Conservation (phyloP, 2,888 invertebrate genomes). For the Lasioglossum malachurum region DNA sequence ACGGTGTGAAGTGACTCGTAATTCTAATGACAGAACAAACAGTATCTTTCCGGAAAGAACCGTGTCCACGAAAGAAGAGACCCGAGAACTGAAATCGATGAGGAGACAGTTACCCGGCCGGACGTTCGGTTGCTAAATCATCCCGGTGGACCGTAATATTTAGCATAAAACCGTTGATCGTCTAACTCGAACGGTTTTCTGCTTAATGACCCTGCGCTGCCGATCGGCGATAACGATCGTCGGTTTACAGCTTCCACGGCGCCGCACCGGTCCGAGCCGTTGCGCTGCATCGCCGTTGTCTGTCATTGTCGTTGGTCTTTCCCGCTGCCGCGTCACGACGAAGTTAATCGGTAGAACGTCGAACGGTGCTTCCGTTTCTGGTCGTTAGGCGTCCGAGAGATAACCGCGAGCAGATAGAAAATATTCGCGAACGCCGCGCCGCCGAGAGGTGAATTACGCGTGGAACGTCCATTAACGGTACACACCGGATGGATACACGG, state of each 20-base stretch:
- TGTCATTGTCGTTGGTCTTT: background rate
- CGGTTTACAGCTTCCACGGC: constrained; percentile 38
- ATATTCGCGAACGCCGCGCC: constrained; percentile 37
- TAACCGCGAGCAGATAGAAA: constrained; percentile 8
- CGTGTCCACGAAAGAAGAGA: background rate
- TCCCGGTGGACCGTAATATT: constrained; percentile 1
- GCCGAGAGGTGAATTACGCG: constrained; percentile 32
- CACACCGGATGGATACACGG: constrained; percentile 12
- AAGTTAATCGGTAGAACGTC: background rate
- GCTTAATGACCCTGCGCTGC: constrained; percentile 15
- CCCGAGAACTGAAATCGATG: background rate
- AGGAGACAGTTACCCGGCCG: background rate
- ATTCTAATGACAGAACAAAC: too few species aligned
- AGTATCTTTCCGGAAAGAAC: too few species aligned
- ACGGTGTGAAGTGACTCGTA: too few species aligned
- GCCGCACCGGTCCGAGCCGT: background rate
- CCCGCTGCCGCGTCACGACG: background rate
- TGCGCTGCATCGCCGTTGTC: background rate
- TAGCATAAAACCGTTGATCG: constrained; percentile 6
- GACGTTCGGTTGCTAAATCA: background rate
- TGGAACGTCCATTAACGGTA: constrained; percentile 49
- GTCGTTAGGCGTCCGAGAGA: background rate
- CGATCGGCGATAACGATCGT: constrained; percentile 36
- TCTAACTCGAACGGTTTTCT: constrained; percentile 15
- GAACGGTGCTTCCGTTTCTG: constrained; percentile 35